Conservation (phyloP, 2,888 invertebrate genomes). For the Cephus nigrinus region DNA sequence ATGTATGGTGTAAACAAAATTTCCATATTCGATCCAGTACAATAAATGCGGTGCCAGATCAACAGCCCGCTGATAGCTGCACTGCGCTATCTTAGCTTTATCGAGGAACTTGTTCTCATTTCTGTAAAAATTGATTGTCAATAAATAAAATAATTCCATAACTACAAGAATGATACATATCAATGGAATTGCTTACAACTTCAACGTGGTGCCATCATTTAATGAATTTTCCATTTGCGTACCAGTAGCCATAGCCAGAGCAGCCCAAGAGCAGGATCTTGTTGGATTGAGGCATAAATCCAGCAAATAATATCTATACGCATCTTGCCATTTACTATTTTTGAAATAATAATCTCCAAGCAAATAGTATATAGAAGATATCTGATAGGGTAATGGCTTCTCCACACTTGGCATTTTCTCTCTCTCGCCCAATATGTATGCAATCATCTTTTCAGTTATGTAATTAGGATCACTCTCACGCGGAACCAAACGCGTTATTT, state of each 20-base stretch:
- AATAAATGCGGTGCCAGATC: slow-evolving; percentile 80
- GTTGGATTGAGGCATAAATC: slow-evolving; percentile 85
- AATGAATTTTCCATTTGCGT: slow-evolving; percentile 83
- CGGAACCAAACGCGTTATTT: slow-evolving; percentile 78
- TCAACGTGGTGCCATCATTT: slow-evolving; percentile 62
- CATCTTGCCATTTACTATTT: slow-evolving; percentile 79
- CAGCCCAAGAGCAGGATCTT: slow-evolving; percentile 93
- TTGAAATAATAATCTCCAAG: slow-evolving; percentile 94
- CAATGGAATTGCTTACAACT: slow-evolving; percentile 75
- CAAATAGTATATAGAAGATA: slow-evolving; percentile 86
- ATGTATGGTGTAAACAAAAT: slow-evolving; percentile 89
- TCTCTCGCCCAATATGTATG: slow-evolving; percentile 75
- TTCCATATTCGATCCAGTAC: slow-evolving; percentile 92
- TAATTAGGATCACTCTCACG: slow-evolving; percentile 75
- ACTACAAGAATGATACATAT: slow-evolving; percentile 43
- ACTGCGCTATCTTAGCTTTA: slow-evolving; percentile 78
- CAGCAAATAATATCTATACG: slow-evolving; percentile 83
- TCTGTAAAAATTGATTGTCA: slow-evolving; percentile 39
- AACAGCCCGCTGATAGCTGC: slow-evolving; percentile 85
- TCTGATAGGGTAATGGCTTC: slow-evolving; percentile 70
- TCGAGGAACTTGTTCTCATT: slow-evolving; percentile 74
- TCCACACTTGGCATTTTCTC: slow-evolving; percentile 70
- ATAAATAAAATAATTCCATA: slow-evolving; percentile 36
- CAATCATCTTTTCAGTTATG: slow-evolving; percentile 72
- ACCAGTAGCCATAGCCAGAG: slow-evolving; percentile 84